Evolutionary conservation across 2,797 vertebrate species (phyloP), one percentile per base, ranked within the genome.

Genomic region (Silurus aristotelis): DNA sequence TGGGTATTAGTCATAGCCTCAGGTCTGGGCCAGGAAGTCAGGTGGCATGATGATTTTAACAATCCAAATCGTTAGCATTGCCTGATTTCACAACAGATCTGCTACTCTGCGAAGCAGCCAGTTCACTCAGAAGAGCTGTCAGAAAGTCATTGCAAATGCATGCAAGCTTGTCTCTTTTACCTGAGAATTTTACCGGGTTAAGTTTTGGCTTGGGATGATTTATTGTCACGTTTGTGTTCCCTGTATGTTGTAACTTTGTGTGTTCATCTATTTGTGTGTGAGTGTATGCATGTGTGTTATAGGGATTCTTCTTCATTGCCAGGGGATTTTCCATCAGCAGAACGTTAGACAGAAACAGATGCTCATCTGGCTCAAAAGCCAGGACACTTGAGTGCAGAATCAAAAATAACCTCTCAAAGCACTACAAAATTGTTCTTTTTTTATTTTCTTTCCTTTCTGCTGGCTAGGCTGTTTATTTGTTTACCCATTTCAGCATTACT

Each of bases 341-440:
- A 91, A 92, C 90, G 88, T 86, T 94, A 91, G 94, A 94, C 94
- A 93, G 92, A 96, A 96, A 95, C 95, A 96, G 95, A 96, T 95
- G 94, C 93, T 95, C 84, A 61, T 68, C 87, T 92, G 92, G 91
- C 89, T 20, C 66, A 85, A 85, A 83, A 86, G 91, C 89, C 90
- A 91, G 89, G 25, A 90, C 90, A 90, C 66, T 92, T 83, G 90
- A 91, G 89, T 87, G 87, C 91, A 92, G 89, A 89, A 86, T 90
- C 89, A 90, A 63, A 83, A 89, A 90, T 87, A 89, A 89, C 64
- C 83, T 88, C 93, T 95, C 88, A 90, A 92, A 93, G 92, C 80
- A 58, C 90, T 93, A 87, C 86, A 89, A 25, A 19, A 78, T 90
- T 89, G 77, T 83, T 10, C 43, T 79, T 38, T 25, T 56, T 10